Percentiles rank a stretch among this genome's conserved stretches.
Evolutionary conservation across 2,113 vertebrate species (phyloP).

Genomic region (Choloepus hoffmanni): DNA sequence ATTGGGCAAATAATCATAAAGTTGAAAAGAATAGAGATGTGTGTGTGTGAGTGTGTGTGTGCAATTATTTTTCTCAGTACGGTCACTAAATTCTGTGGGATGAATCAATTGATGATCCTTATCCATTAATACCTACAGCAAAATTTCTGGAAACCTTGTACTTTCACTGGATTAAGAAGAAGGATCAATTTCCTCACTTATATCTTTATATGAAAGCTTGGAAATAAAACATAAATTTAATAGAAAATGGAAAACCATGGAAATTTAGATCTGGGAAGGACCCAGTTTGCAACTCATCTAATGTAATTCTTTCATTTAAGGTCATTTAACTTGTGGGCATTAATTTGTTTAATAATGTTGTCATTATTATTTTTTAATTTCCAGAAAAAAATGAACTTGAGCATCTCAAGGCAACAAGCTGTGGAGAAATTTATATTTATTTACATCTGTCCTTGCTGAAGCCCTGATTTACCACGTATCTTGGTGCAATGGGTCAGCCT

Average conservation of each 20-base stretch:
- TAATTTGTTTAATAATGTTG: neutral
- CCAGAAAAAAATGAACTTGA: neutral
- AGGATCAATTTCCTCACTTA: neutral
- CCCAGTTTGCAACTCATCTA: neutral
- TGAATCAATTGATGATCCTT: neutral
- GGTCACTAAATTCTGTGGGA: neutral
- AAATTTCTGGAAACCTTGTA: neutral
- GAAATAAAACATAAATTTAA: neutral
- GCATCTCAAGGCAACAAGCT: neutral
- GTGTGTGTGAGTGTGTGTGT: neutral
- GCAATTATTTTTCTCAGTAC: neutral
- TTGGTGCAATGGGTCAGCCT: no score
- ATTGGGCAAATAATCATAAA: neutral
- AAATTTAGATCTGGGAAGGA: neutral
- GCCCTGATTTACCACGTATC: no score
- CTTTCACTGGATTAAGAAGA: neutral
- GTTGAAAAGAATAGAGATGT: neutral
- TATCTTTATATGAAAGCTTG: neutral
- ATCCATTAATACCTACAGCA: rapidly evolving
- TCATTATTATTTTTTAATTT: neutral
- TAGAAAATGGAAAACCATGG: neutral
- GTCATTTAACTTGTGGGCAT: neutral
- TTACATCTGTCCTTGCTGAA: neutral
- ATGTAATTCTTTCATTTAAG: neutral
- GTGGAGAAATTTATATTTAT: neutral